A percentile compares a stretch with the other conserved stretches of the same genome.
These are phyloP conservation scores for Heterodera schachtii DNA, from an alignment of 1,140 invertebrate species.

Conservation along the genomic window DNA sequence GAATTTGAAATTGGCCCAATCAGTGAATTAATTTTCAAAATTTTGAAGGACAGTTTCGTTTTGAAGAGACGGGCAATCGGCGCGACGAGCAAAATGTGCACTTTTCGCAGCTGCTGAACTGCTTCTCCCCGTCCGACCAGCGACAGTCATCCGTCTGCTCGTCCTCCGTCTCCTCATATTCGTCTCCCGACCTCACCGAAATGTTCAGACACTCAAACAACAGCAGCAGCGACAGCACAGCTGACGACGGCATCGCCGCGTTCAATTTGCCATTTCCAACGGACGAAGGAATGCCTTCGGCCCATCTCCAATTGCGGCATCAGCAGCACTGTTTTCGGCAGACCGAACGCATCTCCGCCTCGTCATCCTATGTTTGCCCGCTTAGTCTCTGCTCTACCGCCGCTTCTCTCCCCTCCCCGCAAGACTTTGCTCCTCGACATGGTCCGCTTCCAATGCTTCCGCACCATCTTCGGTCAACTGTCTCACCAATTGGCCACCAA, in stretches of 20 bases:
- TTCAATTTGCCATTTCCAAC: background rate
- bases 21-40: background rate
- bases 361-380: background rate
- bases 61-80: background rate
- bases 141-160: background rate
- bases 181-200: background rate
- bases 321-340: background rate
- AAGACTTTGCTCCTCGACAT: background rate
- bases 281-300: background rate
- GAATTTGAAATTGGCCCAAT: background rate
- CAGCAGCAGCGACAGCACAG: background rate
- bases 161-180: background rate
- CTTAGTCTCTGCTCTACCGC: background rate
- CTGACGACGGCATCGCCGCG: background rate
- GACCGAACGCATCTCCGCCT: background rate
- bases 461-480: no score
- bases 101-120: background rate
- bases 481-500: background rate
- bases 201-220: conserved; percentile 1
- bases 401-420: background rate
- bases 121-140: background rate
- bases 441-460: no score
- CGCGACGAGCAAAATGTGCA: background rate
- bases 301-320: background rate
- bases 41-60: background rate